A percentile compares a stretch with the other conserved stretches of the same genome.
Conservation (phyloP, 2,888 invertebrate genomes). For the Drosophila histrio region DNA sequence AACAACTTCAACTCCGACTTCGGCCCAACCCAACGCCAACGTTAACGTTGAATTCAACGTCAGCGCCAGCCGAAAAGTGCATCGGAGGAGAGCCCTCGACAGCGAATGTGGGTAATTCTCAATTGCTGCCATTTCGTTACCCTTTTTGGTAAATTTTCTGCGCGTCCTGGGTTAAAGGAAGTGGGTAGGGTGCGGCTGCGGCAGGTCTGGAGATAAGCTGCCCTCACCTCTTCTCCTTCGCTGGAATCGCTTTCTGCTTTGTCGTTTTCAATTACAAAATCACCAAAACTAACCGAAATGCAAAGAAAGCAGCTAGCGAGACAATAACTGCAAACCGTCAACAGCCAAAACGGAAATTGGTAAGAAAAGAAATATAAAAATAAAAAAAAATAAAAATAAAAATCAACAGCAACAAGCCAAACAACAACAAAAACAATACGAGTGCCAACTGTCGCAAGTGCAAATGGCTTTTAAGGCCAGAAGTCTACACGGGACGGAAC, state of each 20-base stretch:
- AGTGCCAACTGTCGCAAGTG: conserved; percentile 74
- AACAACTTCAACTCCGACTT: conserved; percentile 15
- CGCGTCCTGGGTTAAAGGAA: conserved; percentile 27
- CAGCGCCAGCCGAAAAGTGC: conserved; percentile 22
- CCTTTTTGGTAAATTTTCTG: conserved; percentile 46
- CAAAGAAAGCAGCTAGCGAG: conserved; percentile 41
- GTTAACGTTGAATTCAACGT: conserved; percentile 6
- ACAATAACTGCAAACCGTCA: conserved; percentile 38
- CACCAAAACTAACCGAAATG: conserved; percentile 44
- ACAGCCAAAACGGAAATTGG: conserved; percentile 72
- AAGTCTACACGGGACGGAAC: conserved; percentile 49
- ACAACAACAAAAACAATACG: conserved; percentile 41
- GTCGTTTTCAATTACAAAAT: conserved; percentile 67
- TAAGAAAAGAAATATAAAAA: conserved; percentile 57
- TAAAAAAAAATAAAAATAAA: conserved; percentile 30
- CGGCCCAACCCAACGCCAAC: conserved; percentile 10
- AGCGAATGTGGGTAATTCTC: conserved; percentile 58
- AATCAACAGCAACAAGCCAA: conserved; percentile 35
- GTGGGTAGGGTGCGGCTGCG: conserved; percentile 26
- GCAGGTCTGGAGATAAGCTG: conserved; percentile 18
- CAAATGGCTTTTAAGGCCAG: conserved; percentile 66
- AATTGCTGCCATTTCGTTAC: conserved; percentile 64
- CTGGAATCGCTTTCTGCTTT: background rate
- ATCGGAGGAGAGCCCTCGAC: conserved; percentile 13
- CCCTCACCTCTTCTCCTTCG: conserved; percentile 15